Conservation (phyloP, 2,888 invertebrate species). For the Dolichomitus sp. region DNA sequence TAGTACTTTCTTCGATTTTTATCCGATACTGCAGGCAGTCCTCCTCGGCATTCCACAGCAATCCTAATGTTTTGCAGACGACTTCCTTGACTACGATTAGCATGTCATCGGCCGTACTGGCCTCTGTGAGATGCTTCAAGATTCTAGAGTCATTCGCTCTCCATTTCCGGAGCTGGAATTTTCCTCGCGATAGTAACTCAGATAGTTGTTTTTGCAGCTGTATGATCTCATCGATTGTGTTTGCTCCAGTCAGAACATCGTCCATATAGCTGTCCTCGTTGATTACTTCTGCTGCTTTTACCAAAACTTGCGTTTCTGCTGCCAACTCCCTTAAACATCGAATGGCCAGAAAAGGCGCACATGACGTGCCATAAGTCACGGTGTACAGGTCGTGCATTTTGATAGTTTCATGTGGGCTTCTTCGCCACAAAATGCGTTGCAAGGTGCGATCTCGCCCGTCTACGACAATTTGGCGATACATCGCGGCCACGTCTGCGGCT, state of each 20-base stretch:
- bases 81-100: slow-evolving; percentile 51
- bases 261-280: slow-evolving; percentile 53
- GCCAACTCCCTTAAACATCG: no score
- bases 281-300: slow-evolving; percentile 17
- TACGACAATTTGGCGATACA: no score
- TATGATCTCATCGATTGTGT: slow-evolving; percentile 7
- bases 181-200: slow-evolving; percentile 14
- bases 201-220: slow-evolving; percentile 27
- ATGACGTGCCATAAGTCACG: slow-evolving; percentile 55
- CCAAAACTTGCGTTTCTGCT: no score
- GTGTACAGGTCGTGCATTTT: slow-evolving; percentile 44
- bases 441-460: no score
- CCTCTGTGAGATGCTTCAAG: slow-evolving; percentile 23
- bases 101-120: slow-evolving; percentile 13
- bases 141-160: slow-evolving; percentile 39
- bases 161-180: slow-evolving; percentile 58
- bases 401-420: slow-evolving; percentile 18
- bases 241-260: slow-evolving; percentile 36
- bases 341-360: slow-evolving; percentile 57
- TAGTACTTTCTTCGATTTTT: no score
- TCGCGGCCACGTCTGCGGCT: slow-evolving; percentile 47
- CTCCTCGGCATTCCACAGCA: slow-evolving; percentile 29
- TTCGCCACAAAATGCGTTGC: slow-evolving; percentile 61
- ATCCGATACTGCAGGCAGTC: slow-evolving; percentile 17
- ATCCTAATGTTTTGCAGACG: slow-evolving; percentile 44